Percentiles rank a stretch among this genome's conserved stretches.
Evolutionary conservation across 1,140 invertebrate genomes (phyloP).

Genomic region (Drosophila ficusphila): DNA sequence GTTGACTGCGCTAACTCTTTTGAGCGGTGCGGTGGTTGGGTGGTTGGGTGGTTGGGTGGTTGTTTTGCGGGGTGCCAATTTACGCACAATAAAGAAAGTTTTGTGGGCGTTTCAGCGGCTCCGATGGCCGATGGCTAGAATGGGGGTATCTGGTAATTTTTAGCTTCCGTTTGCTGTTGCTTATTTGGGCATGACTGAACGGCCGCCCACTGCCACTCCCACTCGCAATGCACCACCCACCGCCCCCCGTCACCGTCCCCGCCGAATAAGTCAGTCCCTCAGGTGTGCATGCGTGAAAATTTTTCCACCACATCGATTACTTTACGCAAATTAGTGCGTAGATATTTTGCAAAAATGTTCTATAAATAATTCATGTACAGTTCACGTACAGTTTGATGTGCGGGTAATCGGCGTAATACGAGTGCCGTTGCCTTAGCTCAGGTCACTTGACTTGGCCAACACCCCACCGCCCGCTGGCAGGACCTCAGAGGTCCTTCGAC

Average conservation of each 20-base stretch:
- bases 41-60: background rate
- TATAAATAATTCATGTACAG: slow-evolving; percentile 79
- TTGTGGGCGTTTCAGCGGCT: slow-evolving; percentile 42
- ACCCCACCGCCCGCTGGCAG: background rate
- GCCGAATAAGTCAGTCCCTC: slow-evolving; percentile 26
- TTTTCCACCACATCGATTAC: slow-evolving; percentile 82
- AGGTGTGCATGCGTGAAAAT: slow-evolving; percentile 77
- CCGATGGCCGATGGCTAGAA: background rate
- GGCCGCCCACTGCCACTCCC: background rate
- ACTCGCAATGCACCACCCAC: too few species aligned
- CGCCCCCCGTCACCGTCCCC: background rate
- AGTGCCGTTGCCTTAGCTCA: slow-evolving; percentile 4
- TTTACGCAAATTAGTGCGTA: slow-evolving; percentile 82
- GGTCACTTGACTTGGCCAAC: slow-evolving; percentile 34
- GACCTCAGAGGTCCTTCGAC: slow-evolving; percentile 4
- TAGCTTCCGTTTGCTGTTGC: slow-evolving; percentile 57
- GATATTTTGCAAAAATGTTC: slow-evolving; percentile 83
- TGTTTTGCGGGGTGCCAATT: slow-evolving; percentile 51
- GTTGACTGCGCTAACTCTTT: slow-evolving; percentile 36
- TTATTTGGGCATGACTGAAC: slow-evolving; percentile 56
- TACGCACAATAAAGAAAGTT: slow-evolving; percentile 67
- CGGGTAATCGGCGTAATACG: slow-evolving; percentile 38
- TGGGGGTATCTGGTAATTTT: slow-evolving; percentile 59
- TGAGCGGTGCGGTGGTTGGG: background rate
- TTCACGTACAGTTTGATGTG: slow-evolving; percentile 56